phyloP scores from a whole-genome alignment of 2,797 vertebrate species.

The Poeciliopsis infans region DNA sequence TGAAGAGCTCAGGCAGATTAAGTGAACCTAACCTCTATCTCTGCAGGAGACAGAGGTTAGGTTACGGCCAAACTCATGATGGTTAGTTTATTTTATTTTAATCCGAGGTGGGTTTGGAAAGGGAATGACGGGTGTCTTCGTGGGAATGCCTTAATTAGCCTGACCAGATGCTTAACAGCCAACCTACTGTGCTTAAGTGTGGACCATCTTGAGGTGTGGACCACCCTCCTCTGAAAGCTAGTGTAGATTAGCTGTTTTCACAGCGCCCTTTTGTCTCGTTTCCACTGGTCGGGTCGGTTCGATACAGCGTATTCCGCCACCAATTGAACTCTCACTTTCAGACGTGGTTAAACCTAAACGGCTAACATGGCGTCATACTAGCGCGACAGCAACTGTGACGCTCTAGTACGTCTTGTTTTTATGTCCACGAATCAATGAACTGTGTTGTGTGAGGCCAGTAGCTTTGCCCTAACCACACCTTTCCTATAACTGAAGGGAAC shows the following conservation, averaged over 20 bases:
- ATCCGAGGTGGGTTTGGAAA: conserved; percentile 52
- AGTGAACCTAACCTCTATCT: no score
- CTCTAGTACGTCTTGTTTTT: background rate
- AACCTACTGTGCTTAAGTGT: conserved; percentile 64
- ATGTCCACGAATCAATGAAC: background rate
- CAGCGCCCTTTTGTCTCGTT: background rate
- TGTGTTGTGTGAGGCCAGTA: background rate
- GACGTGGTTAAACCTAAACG: background rate
- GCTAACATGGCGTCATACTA: background rate
- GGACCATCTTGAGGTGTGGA: conserved; percentile 21
- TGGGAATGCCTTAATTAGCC: conserved; percentile 58
- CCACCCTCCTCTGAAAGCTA: background rate
- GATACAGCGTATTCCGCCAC: background rate
- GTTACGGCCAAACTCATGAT: conserved; percentile 55
- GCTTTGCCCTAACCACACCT: no score
- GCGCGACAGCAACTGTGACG: no score
- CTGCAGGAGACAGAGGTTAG: conserved; percentile 30
- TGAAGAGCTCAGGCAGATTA: conserved; percentile 57
- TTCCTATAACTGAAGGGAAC: no score
- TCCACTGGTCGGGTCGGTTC: background rate
- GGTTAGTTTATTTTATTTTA: conserved; percentile 74
- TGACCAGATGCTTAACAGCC: conserved; percentile 68
- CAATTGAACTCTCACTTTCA: background rate
- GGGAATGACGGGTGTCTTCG: conserved; percentile 32
- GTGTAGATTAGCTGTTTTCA: conserved; percentile 39